These are phyloP conservation scores for Hyppa rectilinea DNA, from an alignment of 2,888 invertebrate species.

Conservation along the genomic window DNA sequence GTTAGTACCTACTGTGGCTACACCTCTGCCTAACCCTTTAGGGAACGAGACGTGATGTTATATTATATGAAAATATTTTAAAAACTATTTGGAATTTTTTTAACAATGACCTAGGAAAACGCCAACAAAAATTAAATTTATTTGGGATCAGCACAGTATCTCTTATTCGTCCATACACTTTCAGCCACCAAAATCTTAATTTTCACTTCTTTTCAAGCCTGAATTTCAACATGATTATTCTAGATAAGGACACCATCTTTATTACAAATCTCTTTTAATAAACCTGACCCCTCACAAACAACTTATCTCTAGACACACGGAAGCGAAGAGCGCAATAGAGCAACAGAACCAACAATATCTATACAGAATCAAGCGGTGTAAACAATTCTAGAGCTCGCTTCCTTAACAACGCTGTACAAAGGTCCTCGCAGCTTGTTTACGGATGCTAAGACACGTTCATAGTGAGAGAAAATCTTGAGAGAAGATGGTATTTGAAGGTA, in stretches of 20 bases:
- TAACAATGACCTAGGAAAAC: too few species aligned
- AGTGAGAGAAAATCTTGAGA: neutral
- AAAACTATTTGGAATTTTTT: too few species aligned
- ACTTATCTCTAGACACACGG: slow-evolving; percentile 46
- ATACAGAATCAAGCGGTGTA: slow-evolving; percentile 62
- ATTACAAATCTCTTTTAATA: neutral
- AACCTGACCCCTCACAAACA: slow-evolving; percentile 31
- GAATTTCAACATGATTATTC: neutral
- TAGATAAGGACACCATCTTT: neutral
- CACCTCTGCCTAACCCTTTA: too few species aligned
- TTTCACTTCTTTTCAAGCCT: neutral
- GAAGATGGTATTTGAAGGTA: neutral
- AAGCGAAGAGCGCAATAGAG: slow-evolving; percentile 40
- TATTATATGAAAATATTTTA: too few species aligned
- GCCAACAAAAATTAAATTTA: too few species aligned
- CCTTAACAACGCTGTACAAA: slow-evolving; percentile 54
- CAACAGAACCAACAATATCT: slow-evolving; percentile 59
- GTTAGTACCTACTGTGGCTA: too few species aligned
- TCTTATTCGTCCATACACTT: too few species aligned
- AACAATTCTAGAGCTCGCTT: slow-evolving; percentile 61
- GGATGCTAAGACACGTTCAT: slow-evolving; percentile 38
- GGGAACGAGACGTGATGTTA: too few species aligned
- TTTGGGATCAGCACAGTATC: too few species aligned
- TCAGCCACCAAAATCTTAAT: too few species aligned
- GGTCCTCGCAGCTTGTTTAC: slow-evolving; percentile 57